phyloP scores from a whole-genome alignment of 1,140 invertebrate species.

The Drosophila grimshawi region DNA sequence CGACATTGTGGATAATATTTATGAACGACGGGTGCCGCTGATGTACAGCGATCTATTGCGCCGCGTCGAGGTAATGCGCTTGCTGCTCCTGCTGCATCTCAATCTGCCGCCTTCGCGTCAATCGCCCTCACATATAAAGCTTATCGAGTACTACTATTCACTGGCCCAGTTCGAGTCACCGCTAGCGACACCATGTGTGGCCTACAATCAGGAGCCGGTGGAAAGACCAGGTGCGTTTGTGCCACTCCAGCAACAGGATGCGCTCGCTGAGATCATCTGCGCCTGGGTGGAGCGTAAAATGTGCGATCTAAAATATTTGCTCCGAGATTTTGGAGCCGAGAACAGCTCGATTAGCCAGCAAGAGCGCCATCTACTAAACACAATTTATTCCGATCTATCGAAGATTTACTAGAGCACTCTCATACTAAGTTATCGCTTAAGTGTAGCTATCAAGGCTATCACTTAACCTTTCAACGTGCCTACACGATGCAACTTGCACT shows the following conservation, averaged over 20 bases:
- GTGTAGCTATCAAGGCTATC: constrained; percentile 46
- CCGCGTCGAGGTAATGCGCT: constrained; percentile 69
- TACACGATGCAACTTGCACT: constrained; percentile 8
- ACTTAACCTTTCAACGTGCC: constrained; percentile 34
- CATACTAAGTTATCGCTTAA: constrained; percentile 23
- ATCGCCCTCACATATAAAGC: constrained; percentile 82
- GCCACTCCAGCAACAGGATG: constrained; percentile 65
- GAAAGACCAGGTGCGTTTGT: constrained; percentile 66
- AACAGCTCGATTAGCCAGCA: constrained; percentile 52
- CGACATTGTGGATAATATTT: constrained; percentile 81
- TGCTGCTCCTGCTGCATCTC: constrained; percentile 71
- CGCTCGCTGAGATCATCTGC: constrained; percentile 67
- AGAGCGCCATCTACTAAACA: constrained; percentile 55
- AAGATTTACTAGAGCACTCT: constrained; percentile 45
- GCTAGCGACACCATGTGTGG: not conserved
- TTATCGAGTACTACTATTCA: constrained; percentile 75
- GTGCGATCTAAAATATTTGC: constrained; percentile 66
- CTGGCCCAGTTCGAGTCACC: constrained; percentile 60
- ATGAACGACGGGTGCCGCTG: constrained; percentile 69
- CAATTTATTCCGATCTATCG: constrained; percentile 52
- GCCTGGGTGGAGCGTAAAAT: constrained; percentile 71
- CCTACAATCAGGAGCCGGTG: constrained; percentile 35
- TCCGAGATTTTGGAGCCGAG: constrained; percentile 58
- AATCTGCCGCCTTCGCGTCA: constrained; percentile 77
- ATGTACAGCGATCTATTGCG: constrained; percentile 72